These are phyloP conservation scores for Antedon mediterranea DNA, from an alignment of 53 echinoderm and acorn worm genomes.

Conservation along the genomic window DNA sequence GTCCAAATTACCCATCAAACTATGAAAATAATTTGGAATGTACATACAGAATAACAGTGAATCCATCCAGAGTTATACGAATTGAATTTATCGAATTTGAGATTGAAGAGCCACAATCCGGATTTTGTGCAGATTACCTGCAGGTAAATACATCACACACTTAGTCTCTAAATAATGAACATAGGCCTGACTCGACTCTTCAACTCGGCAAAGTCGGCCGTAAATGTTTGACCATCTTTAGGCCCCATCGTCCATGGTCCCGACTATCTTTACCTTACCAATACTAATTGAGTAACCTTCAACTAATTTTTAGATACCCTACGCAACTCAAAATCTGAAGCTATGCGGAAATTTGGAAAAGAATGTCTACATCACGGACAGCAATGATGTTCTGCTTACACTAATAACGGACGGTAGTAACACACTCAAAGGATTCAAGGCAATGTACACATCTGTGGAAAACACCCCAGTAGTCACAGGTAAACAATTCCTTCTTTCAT, in stretches of 20 bases:
- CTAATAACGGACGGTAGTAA: conserved; percentile 46
- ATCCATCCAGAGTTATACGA: too few relatives aligned
- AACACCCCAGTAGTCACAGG: too few relatives aligned
- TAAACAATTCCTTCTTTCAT: background rate
- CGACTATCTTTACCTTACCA: too few relatives aligned
- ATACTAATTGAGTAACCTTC: too few relatives aligned
- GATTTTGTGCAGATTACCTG: conserved; percentile 34
- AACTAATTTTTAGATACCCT: too few relatives aligned
- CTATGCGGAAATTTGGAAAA: conserved; percentile 17
- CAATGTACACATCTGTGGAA: conserved; percentile 7
- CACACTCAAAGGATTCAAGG: conserved; percentile 26
- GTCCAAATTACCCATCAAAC: conserved; percentile 24
- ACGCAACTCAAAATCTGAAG: background rate
- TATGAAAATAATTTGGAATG: conserved; percentile 46
- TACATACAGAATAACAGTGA: too few relatives aligned
- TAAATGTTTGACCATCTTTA: too few relatives aligned
- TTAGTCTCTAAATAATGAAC: too few relatives aligned
- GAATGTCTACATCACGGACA: conserved; percentile 24
- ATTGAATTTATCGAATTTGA: conserved; percentile 27
- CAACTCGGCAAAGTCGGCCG: too few relatives aligned
- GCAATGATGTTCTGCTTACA: conserved; percentile 28
- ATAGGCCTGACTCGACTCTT: too few relatives aligned
- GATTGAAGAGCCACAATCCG: conserved; percentile 22
- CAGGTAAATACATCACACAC: conserved; percentile 13
- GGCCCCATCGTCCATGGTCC: too few relatives aligned